phyloP scores from a whole-genome alignment of 64 coral and sea anemone genomes.

The Catalaphyllia jardinei region DNA sequence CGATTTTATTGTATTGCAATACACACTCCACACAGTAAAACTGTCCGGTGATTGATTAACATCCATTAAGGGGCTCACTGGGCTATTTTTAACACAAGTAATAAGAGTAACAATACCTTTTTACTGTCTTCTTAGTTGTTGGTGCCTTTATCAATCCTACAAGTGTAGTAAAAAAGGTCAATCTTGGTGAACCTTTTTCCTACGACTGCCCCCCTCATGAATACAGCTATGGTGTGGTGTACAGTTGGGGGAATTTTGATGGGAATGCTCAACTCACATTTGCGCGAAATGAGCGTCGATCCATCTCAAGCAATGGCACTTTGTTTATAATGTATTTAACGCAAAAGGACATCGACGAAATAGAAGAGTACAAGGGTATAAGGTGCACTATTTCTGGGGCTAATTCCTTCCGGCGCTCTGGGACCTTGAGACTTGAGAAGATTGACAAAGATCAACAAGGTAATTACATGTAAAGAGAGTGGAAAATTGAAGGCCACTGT shows the following conservation, averaged over 20 bases:
- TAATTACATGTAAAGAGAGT: neutral
- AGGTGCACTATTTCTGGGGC: slow-evolving; percentile 21
- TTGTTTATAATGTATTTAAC: slow-evolving; percentile 35
- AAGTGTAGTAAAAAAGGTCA: neutral
- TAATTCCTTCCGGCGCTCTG: slow-evolving; percentile 2
- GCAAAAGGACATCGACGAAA: slow-evolving; percentile 28
- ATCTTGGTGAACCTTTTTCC: neutral
- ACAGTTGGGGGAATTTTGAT: neutral
- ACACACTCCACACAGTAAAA: too few relatives aligned
- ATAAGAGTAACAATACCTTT: too few relatives aligned
- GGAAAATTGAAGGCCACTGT: too few relatives aligned
- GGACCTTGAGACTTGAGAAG: neutral
- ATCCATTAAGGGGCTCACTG: too few relatives aligned
- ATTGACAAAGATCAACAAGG: neutral
- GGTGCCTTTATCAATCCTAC: neutral
- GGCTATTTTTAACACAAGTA: too few relatives aligned
- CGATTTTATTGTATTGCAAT: too few relatives aligned
- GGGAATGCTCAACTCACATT: neutral
- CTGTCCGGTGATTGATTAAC: too few relatives aligned
- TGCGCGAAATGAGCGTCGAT: neutral
- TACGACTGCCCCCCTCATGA: neutral
- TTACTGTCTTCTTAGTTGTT: neutral
- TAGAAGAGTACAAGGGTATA: neutral
- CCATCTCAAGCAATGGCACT: slow-evolving; percentile 20
- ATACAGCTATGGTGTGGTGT: slow-evolving; percentile 21